Evolutionary conservation across 2,888 invertebrate species (phyloP).

Genomic region (Linnaemya tessellans): DNA sequence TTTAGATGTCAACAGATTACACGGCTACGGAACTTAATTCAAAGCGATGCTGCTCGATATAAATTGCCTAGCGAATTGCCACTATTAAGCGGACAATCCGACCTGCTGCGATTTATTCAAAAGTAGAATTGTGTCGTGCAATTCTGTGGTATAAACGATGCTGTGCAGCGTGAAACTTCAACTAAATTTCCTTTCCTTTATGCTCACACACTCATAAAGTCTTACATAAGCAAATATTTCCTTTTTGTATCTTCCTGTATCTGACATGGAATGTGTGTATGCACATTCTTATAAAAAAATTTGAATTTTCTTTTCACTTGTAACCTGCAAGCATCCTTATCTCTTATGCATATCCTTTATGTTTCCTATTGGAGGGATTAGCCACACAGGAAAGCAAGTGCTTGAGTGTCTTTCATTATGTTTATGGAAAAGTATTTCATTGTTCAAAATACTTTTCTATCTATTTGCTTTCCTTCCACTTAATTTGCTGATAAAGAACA

Average conservation of each 20-base stretch:
- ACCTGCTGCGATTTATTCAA: neutral
- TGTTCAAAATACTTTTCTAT: conserved; percentile 12
- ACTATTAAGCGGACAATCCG: no score
- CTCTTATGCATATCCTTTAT: neutral
- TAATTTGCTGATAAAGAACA: conserved; percentile 38
- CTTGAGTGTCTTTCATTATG: neutral
- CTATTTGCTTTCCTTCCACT: conserved; percentile 34
- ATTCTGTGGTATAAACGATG: no score
- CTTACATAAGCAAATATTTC: conserved; percentile 7
- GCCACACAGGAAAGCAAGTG: conserved; percentile 16
- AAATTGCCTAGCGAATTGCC: no score
- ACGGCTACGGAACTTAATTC: no score
- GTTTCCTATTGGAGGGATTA: conserved; percentile 32
- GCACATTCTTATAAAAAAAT: conserved; percentile 12
- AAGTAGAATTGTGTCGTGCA: no score
- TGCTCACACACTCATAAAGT: no score
- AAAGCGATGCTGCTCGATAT: no score
- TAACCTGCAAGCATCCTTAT: conserved; percentile 23
- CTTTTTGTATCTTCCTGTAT: neutral
- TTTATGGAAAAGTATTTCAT: conserved; percentile 16
- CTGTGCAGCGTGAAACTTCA: no score
- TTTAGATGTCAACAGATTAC: no score
- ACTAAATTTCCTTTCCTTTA: no score
- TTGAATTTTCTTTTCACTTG: conserved; percentile 19
- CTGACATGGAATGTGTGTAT: neutral